phyloP scores from a whole-genome alignment of 2,888 invertebrate species.

The Sicus ferrugineus region DNA sequence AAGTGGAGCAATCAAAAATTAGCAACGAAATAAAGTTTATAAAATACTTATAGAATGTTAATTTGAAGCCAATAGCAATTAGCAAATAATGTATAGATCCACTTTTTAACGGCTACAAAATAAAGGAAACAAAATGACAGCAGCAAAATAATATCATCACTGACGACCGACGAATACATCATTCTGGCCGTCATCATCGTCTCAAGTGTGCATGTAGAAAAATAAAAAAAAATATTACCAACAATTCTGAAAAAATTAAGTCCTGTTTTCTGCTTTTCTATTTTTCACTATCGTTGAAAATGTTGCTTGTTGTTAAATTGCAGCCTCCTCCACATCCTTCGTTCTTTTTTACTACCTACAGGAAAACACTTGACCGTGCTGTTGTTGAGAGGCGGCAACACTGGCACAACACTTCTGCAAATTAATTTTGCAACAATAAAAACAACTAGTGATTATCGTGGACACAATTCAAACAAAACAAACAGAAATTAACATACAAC shows the following conservation, averaged over 20 bases:
- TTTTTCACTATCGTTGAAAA: constrained; percentile 20
- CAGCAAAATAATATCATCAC: neutral
- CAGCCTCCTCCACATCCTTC: neutral
- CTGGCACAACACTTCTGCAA: constrained; percentile 28
- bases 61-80: neutral
- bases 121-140: neutral
- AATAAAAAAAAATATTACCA: constrained; percentile 26
- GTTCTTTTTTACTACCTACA: constrained; percentile 10
- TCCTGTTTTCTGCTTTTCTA: neutral
- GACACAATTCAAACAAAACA: constrained; percentile 7
- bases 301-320: constrained; percentile 16
- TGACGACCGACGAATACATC: constrained; percentile 24
- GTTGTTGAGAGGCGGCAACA: constrained; percentile 17
- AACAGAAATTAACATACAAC: neutral
- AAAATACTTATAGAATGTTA: neutral
- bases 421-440: constrained; percentile 30
- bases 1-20: too few species aligned
- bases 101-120: neutral
- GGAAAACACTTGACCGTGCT: constrained; percentile 32
- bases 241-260: neutral
- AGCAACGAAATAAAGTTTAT: neutral
- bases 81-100: neutral
- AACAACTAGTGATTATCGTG: constrained; percentile 13
- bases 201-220: constrained; percentile 39
- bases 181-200: neutral